Percentiles rank a stretch among this genome's conserved stretches.
phyloP scores from a whole-genome alignment of 1,140 invertebrate species.

The Aphaenogaster ashmeadi region DNA sequence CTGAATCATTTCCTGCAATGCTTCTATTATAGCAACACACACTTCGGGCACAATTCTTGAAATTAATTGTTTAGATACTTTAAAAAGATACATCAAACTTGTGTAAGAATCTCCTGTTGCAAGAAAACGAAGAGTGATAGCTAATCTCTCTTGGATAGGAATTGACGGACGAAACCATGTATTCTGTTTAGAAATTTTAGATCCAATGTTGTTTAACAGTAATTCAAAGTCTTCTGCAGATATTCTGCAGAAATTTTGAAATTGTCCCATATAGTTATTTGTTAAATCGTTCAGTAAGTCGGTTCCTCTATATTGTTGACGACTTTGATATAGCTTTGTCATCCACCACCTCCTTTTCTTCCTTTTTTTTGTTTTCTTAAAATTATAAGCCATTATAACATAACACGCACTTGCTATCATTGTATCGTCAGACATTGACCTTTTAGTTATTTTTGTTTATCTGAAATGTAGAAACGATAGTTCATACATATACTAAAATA shows the following conservation, averaged over 20 bases:
- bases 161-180: conserved; percentile 13
- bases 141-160: not conserved
- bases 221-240: conserved; percentile 15
- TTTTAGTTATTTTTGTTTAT: not conserved
- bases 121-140: conserved; percentile 12
- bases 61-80: conserved; percentile 22
- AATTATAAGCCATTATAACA: conserved; percentile 13
- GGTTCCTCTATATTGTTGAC: not conserved
- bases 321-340: not conserved
- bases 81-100: conserved; percentile 21
- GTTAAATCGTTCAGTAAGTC: not conserved
- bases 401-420: conserved; percentile 7
- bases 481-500: conserved; percentile 98
- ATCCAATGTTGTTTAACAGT: conserved; percentile 1
- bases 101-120: conserved; percentile 15
- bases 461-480: conserved; percentile 91
- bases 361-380: not conserved
- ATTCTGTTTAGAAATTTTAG: conserved; percentile 8
- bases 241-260: conserved; percentile 26
- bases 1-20: conserved; percentile 1
- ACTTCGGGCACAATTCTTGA: conserved; percentile 26
- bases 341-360: conserved; percentile 15
- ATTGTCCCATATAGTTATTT: not conserved
- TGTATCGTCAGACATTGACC: not conserved
- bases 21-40: conserved; percentile 20